Evolutionary conservation across 2,797 vertebrate species (phyloP), one percentile per base, ranked within the genome.

Genomic region (Calcarius lapponicus): DNA sequence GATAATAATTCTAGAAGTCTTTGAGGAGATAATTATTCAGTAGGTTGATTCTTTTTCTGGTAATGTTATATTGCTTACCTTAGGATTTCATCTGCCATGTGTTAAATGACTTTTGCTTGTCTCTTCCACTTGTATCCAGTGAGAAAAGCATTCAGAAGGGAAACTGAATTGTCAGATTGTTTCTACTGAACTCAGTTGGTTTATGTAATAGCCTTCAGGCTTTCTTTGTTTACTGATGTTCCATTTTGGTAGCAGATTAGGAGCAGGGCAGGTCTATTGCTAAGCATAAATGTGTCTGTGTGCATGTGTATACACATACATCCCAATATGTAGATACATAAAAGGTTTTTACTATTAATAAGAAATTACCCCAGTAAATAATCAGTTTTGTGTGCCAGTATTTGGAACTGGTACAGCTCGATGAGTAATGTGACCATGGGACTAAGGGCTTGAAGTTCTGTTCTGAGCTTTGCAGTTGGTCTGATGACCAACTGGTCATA

Each of bases 201-300:
- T 87, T 88, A 42, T 61, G 42, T 87, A 78, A 48, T 34, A 88
- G 26, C 79, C 72, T 85, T 92, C 3, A 9, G 85, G 57, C 61
- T 93, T 92, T 7, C 76, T 90, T 85, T 90, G 62, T 89, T 80
- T 91, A 56, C 78, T 86, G 69, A 11, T 75, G 51, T 90, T 93
- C 89, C 54, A 25, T 26, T 69, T 65, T 48, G 31, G 26, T 86
- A 54, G 70, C 53, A 81, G 66, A 61, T 73, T 31, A 58, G 64
- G n/a, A 91, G 19, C 8, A 17, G 47, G 7, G 29, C 42, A 66
- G 34, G 48, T 73, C 16, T 76, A 0, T 75, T 78, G 17, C 54
- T 58, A 58, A 58, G n/a, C 84, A 50, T 51, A 56, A 74, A 25
- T 73, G 16, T 57, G n/a, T 86, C 10, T 50, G 0, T 79, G 26